Percentiles rank a stretch among this genome's conserved stretches.
Conservation (phyloP, 2,113 vertebrate genomes). For the Actinemys pallida region DNA sequence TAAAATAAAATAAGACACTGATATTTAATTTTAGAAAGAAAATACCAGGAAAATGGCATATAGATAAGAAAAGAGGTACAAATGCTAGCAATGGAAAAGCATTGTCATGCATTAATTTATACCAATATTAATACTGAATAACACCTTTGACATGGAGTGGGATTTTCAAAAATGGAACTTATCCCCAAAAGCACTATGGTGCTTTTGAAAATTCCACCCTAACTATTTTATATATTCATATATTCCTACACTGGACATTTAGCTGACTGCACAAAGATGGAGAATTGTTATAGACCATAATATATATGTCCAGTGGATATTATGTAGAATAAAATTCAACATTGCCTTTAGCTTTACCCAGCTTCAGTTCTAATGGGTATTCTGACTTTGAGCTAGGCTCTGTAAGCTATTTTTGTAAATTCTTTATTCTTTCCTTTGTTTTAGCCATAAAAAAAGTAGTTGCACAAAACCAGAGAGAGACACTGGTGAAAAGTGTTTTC, state of each 20-base stretch:
- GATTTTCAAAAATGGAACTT: not conserved
- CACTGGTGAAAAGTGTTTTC: not conserved
- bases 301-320: not conserved
- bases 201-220: not conserved
- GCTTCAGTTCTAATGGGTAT: not conserved
- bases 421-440: not conserved
- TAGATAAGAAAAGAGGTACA: not conserved
- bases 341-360: not conserved
- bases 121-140: not conserved
- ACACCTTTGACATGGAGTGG: not conserved
- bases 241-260: not conserved
- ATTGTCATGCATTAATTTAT: not conserved
- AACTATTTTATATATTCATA: not conserved
- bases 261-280: not conserved
- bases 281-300: not conserved
- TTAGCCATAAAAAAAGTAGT: not conserved
- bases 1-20: conserved; percentile 17
- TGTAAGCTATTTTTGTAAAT: not conserved
- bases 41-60: not conserved
- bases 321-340: not conserved
- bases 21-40: conserved; percentile 17
- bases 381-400: not conserved
- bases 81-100: not conserved
- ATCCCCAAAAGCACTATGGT: not conserved
- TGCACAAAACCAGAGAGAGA: not conserved